Evolutionary conservation across 2,888 invertebrate species (phyloP).

Genomic region (Pandemis corylana): DNA sequence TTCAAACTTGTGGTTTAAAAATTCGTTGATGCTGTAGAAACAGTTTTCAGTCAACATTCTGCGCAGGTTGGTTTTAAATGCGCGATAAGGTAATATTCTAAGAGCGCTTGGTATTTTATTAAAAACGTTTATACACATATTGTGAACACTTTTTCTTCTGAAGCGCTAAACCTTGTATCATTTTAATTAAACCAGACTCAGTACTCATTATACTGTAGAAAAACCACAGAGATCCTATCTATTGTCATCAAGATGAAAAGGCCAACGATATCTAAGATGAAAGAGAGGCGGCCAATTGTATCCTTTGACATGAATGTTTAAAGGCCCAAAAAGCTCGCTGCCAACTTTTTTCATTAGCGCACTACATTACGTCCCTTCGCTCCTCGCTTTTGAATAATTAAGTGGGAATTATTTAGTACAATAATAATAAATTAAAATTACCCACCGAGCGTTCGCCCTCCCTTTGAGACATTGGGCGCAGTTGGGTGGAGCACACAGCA

Average conservation of each 20-base stretch:
- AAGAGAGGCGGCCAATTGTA: not conserved
- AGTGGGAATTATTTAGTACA: constrained; percentile 51
- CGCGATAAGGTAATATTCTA: too few relatives aligned
- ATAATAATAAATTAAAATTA: constrained; percentile 62
- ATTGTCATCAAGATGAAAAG: not conserved
- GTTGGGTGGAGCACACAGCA: constrained; percentile 14
- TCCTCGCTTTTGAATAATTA: constrained; percentile 49
- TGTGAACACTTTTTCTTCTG: too few relatives aligned
- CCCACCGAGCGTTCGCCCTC: constrained; percentile 44
- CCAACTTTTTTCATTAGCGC: constrained; percentile 36
- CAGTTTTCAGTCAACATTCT: too few relatives aligned
- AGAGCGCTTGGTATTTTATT: too few relatives aligned
- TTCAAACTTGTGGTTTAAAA: too few relatives aligned
- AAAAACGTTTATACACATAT: too few relatives aligned
- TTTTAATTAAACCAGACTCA: not conserved
- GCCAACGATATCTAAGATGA: not conserved
- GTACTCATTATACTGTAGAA: not conserved
- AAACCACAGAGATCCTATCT: not conserved
- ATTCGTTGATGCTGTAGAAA: too few relatives aligned
- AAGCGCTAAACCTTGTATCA: not conserved
- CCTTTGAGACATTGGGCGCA: constrained; percentile 28
- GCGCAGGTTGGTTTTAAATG: too few relatives aligned
- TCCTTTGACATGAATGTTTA: constrained; percentile 8
- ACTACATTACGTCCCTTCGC: constrained; percentile 28
- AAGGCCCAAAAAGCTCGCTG: constrained; percentile 2